phyloP scores from a whole-genome alignment of 1,140 invertebrate genomes.

The Hetaerina americana region DNA sequence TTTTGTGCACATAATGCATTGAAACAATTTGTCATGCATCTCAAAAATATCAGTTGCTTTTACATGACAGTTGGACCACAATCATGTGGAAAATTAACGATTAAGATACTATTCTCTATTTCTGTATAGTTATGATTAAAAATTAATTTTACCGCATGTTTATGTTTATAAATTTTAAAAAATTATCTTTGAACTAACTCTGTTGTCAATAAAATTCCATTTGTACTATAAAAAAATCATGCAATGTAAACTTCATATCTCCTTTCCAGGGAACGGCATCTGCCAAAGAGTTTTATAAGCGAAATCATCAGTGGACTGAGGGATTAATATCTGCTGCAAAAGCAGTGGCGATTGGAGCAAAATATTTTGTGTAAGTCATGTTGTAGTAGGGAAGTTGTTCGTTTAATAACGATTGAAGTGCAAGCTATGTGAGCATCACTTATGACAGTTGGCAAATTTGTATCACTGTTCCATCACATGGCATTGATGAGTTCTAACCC shows the following conservation, averaged over 20 bases:
- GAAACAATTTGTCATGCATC: no score
- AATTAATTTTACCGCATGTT: no score
- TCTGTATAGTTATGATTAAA: no score
- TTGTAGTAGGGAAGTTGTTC: background rate
- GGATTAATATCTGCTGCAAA: slow-evolving; percentile 97
- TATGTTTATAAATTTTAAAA: no score
- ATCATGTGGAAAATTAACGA: no score
- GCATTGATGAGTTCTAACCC: background rate
- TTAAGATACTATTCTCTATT: no score
- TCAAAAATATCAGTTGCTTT: no score
- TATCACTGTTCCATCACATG: background rate
- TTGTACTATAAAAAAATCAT: background rate
- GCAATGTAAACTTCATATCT: slow-evolving; percentile 5
- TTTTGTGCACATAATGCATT: no score
- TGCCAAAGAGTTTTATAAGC: slow-evolving; percentile 87
- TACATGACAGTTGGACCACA: no score
- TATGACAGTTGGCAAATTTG: background rate
- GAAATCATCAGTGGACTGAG: slow-evolving; percentile 98
- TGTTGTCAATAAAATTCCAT: slow-evolving; percentile 9
- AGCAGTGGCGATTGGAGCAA: slow-evolving; percentile 88
- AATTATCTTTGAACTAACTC: no score
- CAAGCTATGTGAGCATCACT: background rate
- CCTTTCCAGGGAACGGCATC: slow-evolving; percentile 49
- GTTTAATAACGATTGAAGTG: slow-evolving; percentile 8
- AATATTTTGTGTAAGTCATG: slow-evolving; percentile 74